Conservation (phyloP, 2,888 invertebrate genomes). For the Cephus runcator region DNA sequence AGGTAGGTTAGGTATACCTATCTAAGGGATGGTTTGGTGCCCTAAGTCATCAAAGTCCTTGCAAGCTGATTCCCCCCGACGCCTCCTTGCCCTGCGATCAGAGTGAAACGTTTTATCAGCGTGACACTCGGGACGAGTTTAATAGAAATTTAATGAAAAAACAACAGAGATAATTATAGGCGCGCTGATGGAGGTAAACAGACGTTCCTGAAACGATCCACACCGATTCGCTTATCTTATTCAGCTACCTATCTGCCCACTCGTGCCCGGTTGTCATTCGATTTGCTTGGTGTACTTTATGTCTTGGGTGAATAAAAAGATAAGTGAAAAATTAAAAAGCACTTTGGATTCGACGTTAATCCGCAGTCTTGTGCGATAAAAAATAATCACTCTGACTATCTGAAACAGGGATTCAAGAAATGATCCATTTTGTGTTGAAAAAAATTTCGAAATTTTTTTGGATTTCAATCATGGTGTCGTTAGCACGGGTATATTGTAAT, state of each 20-base stretch:
- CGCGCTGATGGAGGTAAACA: conserved; percentile 15
- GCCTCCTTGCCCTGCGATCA: conserved; percentile 11
- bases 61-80: too few relatives aligned
- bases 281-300: neutral
- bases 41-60: too few relatives aligned
- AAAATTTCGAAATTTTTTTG: too few relatives aligned
- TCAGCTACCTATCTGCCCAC: too few relatives aligned
- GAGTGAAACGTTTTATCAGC: conserved; percentile 28
- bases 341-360: too few relatives aligned
- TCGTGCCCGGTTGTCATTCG: neutral
- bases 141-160: conserved; percentile 54
- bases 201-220: neutral
- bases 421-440: too few relatives aligned
- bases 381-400: too few relatives aligned
- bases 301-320: neutral
- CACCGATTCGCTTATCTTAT: neutral
- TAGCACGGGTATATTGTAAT: too few relatives aligned
- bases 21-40: neutral
- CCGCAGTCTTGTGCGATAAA: too few relatives aligned
- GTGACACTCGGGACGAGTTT: conserved; percentile 26
- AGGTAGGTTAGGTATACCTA: neutral
- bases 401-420: too few relatives aligned
- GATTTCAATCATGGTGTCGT: too few relatives aligned
- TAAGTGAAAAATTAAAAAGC: neutral
- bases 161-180: conserved; percentile 51